Base-by-base conservation (phyloP, 2,113 vertebrate genomes). In the Aramus guarauna region DNA sequence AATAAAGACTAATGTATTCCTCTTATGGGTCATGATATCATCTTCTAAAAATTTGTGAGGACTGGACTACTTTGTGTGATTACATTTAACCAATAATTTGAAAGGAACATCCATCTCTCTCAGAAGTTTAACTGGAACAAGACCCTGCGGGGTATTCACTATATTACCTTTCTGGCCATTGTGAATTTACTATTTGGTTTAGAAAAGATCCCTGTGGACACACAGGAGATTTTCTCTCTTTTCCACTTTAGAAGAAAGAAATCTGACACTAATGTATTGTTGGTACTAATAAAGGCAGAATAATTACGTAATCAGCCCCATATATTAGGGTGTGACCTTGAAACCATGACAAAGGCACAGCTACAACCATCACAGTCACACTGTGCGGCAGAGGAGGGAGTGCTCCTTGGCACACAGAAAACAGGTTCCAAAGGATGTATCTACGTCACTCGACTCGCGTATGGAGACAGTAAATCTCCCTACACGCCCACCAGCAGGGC, bases 391-490 rank as follows among this genome's bases (percentile, higher is more conserved):
- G 11, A 68, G 30, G 36, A 80, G 29, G 30, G 24, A 86, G 37
- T 43, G 37, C 16, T 91, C 55, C 73, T 45, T 81, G 67, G 64
- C 43, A 69, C 11, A 16, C 12, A 73, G 41, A 29, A 50, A 76
- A 66, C n/a, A 63, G 11, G 3, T 55, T 86, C 55, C 55, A 63
- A 71, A 90, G 48, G 53, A 62, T n/a, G 4, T 32, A 55, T 26
- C 27, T 58, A 6, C 12, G 2, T 41, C 52, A 53, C 16, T 9
- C 2, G 2, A 7, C 16, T 22, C 77, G 43, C 0, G 1, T 43
- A 41, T 7, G 10, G 53, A 56, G 59, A 34, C 17, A 52, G 30
- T 85, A 36, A 48, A 47, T 45, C 45, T 62, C 18, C 39, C 13
- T 37, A 14, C 15, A 27, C 1, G 2, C 7, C 27, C 59, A 73